Percentiles rank a stretch among this genome's conserved stretches.
phyloP scores from a whole-genome alignment of 2,888 invertebrate species.

The Nysson spinosus region DNA sequence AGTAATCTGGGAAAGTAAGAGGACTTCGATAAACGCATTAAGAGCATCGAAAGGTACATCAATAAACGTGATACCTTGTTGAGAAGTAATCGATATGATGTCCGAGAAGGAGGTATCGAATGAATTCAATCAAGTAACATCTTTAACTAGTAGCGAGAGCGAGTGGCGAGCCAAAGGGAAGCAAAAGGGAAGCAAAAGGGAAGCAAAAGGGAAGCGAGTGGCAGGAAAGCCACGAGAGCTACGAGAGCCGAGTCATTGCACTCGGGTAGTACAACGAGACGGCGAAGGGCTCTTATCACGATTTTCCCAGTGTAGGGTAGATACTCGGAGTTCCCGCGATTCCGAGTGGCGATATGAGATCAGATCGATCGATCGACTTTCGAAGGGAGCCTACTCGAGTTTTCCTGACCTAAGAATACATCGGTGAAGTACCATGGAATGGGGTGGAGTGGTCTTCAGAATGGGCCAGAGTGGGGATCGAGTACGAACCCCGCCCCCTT shows the following conservation, averaged over 20 bases:
- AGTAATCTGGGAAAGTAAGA: too few species aligned
- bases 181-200: neutral
- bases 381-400: constrained; percentile 70
- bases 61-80: too few species aligned
- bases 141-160: neutral
- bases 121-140: constrained; percentile 1
- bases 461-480: constrained; percentile 47
- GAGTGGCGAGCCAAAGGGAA: neutral
- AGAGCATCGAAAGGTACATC: too few species aligned
- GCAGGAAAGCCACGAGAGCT: neutral
- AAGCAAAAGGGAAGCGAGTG: constrained; percentile 38
- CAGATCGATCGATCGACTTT: constrained; percentile 70
- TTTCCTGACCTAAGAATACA: constrained; percentile 73
- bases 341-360: constrained; percentile 49
- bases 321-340: constrained; percentile 19
- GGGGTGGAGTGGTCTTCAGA: constrained; percentile 62
- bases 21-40: too few species aligned
- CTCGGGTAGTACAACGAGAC: constrained; percentile 43
- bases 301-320: constrained; percentile 35
- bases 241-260: constrained; percentile 50
- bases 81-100: too few species aligned
- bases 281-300: constrained; percentile 47
- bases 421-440: constrained; percentile 61
- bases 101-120: constrained; percentile 19
- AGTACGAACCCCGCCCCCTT: constrained; percentile 49